Percentiles rank a stretch among this genome's conserved stretches.
These are phyloP conservation scores for Zeugodacus cucurbitae DNA, from an alignment of 1,140 invertebrate genomes.

Conservation along the genomic window DNA sequence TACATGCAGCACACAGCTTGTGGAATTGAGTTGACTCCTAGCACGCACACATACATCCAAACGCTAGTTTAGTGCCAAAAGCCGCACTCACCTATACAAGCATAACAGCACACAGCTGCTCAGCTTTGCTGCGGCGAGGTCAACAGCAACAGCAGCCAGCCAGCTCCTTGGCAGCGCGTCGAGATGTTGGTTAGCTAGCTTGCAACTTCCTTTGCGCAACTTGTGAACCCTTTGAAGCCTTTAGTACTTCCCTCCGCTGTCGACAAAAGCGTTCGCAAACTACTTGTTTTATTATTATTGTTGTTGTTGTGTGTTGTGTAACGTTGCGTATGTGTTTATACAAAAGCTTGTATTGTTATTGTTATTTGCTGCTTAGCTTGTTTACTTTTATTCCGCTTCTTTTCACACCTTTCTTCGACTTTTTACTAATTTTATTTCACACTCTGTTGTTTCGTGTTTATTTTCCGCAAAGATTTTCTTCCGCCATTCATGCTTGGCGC, in stretches of 20 bases:
- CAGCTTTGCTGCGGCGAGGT: background rate
- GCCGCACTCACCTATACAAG: background rate
- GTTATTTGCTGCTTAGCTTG: constrained; percentile 5
- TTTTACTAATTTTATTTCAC: background rate
- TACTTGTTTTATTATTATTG: background rate
- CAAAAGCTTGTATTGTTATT: background rate
- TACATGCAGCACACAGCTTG: background rate
- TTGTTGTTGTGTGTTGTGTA: background rate
- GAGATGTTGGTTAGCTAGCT: background rate
- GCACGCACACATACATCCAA: background rate
- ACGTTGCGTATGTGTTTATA: too few species aligned
- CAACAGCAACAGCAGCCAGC: background rate
- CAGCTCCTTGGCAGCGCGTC: background rate
- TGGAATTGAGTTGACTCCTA: background rate
- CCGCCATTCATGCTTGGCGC: background rate
- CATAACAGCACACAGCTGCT: background rate
- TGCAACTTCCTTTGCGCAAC: background rate
- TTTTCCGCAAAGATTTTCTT: background rate
- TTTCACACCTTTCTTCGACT: background rate
- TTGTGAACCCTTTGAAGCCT: background rate
- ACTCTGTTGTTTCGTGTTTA: background rate
- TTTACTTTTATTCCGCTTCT: background rate
- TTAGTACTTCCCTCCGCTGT: background rate
- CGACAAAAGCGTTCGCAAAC: background rate
- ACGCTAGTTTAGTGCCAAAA: background rate